These are phyloP conservation scores for Ctenodactylus gundi DNA, from an alignment of 2,113 vertebrate species.

Conservation along the genomic window DNA sequence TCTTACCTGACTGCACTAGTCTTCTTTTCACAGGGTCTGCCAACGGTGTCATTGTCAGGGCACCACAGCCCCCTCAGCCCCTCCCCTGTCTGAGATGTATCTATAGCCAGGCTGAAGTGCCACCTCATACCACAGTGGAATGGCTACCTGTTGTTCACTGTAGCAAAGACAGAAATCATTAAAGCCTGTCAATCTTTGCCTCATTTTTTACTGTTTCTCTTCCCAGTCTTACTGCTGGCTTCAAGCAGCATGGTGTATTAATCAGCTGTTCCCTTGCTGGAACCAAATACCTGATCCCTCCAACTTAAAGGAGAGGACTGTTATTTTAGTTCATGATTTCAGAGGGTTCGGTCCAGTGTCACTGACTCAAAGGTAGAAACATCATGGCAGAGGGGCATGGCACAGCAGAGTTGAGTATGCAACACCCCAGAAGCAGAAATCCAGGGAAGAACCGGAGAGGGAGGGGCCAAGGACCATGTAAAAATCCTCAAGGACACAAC, in stretches of 20 bases:
- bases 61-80: background rate
- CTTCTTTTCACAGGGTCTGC: background rate
- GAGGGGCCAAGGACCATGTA: background rate
- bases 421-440: background rate
- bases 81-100: background rate
- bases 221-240: background rate
- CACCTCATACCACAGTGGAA: background rate
- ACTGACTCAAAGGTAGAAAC: background rate
- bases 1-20: background rate
- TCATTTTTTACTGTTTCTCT: accelerated
- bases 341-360: background rate
- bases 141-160: accelerated
- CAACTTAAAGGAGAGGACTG: background rate
- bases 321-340: background rate
- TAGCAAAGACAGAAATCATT: background rate
- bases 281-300: background rate
- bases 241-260: background rate
- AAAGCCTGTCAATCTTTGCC: background rate
- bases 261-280: background rate
- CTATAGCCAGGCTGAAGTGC: background rate
- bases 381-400: background rate
- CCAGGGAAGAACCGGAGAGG: background rate
- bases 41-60: background rate
- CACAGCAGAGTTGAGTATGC: background rate
- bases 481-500: background rate